Evolutionary conservation across 2,113 vertebrate genomes (phyloP), one percentile per base, ranked within the genome.

Genomic region (Picathartes gymnocephalus): DNA sequence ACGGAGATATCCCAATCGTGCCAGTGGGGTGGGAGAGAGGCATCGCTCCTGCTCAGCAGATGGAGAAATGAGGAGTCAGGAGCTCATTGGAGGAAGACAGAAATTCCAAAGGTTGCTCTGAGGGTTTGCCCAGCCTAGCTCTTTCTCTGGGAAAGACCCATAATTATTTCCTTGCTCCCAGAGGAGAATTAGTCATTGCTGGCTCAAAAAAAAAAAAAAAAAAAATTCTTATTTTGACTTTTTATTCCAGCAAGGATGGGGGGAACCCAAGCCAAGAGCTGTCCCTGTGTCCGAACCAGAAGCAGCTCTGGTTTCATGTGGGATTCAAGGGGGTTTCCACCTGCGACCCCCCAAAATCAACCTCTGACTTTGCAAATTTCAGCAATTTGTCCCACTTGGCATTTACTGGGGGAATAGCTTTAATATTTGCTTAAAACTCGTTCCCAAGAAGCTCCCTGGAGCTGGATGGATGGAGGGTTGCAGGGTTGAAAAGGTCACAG

Each of bases 1-100:
- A 7, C 1, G 2, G 64, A 53, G 64, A 12, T 15, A 23, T 11
- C 77, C 72, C 69, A 53, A 61, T 30, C 5, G 0, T 54, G 35
- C 21, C 31, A 0, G 28, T 4, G 71, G 9, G 45, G 42, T 30
- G 80, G 25, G 61, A 48, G 60, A 40, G 62, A 7, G 62, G 81
- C 58, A 58, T 15, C 28, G 0, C 23, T 79, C 47, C 56, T 13
- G 0, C 47, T 9, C 0, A 13, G 35, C 0, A 6, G 58, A 21
- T 23, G 72, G 78, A 50, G 72, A 37, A 71, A 72, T 17, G 68
- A 77, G 80, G 56, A 4, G 60, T 3, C 33, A 88, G 71, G 62
- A 88, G 37, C 27, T 74, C 35, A 3, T 3, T 23, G 16, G 87
- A 85, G 37, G n/a, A 84, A 50, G 45, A 81, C 40, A 37, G 47